Conservation (phyloP, 2,888 invertebrate species). For the Pherbina coryleti region DNA sequence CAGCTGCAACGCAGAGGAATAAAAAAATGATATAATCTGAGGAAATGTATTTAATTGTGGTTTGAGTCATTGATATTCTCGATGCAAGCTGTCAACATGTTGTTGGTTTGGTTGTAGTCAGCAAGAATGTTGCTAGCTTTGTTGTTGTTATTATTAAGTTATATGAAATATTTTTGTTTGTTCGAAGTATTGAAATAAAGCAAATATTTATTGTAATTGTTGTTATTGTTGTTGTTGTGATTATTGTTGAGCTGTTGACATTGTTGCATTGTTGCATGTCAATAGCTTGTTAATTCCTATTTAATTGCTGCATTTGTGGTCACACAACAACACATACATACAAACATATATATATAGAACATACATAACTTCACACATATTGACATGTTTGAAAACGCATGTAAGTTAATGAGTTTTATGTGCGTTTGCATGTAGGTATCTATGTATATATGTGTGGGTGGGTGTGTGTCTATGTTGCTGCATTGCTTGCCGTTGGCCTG, state of each 20-base stretch:
- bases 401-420: too few species aligned
- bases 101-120: neutral
- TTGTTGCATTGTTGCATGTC: slow-evolving; percentile 7
- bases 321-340: neutral
- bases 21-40: neutral
- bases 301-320: slow-evolving; percentile 12
- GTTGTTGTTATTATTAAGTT: too few species aligned
- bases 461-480: neutral
- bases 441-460: neutral
- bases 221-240: neutral
- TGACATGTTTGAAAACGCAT: too few species aligned
- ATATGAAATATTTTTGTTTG: too few species aligned
- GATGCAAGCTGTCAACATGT: neutral
- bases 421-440: neutral
- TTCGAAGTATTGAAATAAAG: too few species aligned
- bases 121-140: too few species aligned
- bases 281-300: neutral
- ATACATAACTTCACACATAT: too few species aligned
- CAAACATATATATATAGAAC: neutral
- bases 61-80: neutral
- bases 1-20: neutral
- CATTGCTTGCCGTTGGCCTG: neutral
- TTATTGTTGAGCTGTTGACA: neutral
- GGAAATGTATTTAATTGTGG: neutral
- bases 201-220: too few species aligned